Percentiles rank a stretch among this genome's conserved stretches.
phyloP scores from a whole-genome alignment of 2,113 vertebrate genomes.

The Planiliza haematocheilus region DNA sequence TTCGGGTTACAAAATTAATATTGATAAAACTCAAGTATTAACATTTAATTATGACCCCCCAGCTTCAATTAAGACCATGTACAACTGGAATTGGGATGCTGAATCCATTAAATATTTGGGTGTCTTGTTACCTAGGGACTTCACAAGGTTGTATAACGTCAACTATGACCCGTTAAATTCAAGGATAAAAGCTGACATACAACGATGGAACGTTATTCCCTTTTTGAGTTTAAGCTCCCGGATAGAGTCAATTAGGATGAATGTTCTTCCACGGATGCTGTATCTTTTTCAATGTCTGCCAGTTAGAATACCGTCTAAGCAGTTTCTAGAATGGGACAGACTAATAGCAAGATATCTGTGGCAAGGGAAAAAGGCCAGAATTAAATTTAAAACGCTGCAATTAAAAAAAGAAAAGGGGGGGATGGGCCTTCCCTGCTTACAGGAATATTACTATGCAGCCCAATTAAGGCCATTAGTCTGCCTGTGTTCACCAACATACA shows the following conservation, averaged over 20 bases:
- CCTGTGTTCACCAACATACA: neutral
- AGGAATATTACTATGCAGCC: neutral
- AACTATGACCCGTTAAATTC: constrained; percentile 9
- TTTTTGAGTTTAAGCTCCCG: too few relatives aligned
- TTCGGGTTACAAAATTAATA: neutral
- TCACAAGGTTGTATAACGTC: neutral
- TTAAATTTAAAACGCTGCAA: neutral
- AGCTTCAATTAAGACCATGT: neutral
- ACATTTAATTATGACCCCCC: neutral
- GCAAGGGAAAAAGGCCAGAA: constrained; percentile 7
- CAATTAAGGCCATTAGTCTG: constrained; percentile 1
- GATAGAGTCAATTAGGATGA: too few relatives aligned
- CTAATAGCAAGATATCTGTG: neutral
- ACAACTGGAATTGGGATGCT: neutral
- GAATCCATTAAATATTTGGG: neutral
- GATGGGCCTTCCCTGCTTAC: neutral
- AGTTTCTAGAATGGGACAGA: neutral
- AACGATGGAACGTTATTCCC: too few relatives aligned
- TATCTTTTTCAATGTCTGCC: constrained; percentile 10
- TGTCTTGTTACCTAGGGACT: neutral
- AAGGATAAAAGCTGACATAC: too few relatives aligned
- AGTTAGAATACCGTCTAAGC: neutral
- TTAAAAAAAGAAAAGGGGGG: constrained; percentile 1
- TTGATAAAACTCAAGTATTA: neutral
- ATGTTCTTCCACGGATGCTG: neutral